Conservation (phyloP, 1,140 invertebrate species). For the Laupala kohalensis region DNA sequence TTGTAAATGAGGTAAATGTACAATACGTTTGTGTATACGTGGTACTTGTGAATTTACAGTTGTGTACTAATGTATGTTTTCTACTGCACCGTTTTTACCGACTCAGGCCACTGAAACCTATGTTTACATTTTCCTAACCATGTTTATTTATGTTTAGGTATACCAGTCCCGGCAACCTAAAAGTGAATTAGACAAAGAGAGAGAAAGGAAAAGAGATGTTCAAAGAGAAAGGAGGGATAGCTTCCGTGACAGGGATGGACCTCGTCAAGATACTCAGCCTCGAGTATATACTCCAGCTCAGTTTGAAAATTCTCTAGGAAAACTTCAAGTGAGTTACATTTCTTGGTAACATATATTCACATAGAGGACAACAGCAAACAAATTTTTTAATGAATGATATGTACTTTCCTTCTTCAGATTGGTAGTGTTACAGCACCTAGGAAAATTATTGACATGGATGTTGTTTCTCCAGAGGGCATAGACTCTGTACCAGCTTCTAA, state of each 20-base stretch:
- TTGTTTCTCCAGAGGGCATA: constrained; percentile 45
- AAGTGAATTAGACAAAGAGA: constrained; percentile 32
- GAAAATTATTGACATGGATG: constrained; percentile 83
- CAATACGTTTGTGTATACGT: too few relatives aligned
- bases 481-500: constrained; percentile 29
- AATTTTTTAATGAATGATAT: neutral
- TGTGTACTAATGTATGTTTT: too few relatives aligned
- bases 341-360: neutral
- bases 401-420: constrained; percentile 36
- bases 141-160: constrained; percentile 28
- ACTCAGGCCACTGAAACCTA: too few relatives aligned
- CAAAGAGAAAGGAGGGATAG: constrained; percentile 29
- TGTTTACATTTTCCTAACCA: neutral
- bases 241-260: constrained; percentile 12
- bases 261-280: constrained; percentile 25
- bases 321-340: constrained; percentile 42
- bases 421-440: constrained; percentile 82
- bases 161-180: constrained; percentile 44
- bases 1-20: too few relatives aligned
- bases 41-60: too few relatives aligned
- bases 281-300: constrained; percentile 58
- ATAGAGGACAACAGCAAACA: neutral
- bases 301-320: constrained; percentile 85
- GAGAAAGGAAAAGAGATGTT: constrained; percentile 32
- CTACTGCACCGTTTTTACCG: too few relatives aligned